Base-by-base conservation (phyloP, 2,888 invertebrate species). In the Dione vanillae region DNA sequence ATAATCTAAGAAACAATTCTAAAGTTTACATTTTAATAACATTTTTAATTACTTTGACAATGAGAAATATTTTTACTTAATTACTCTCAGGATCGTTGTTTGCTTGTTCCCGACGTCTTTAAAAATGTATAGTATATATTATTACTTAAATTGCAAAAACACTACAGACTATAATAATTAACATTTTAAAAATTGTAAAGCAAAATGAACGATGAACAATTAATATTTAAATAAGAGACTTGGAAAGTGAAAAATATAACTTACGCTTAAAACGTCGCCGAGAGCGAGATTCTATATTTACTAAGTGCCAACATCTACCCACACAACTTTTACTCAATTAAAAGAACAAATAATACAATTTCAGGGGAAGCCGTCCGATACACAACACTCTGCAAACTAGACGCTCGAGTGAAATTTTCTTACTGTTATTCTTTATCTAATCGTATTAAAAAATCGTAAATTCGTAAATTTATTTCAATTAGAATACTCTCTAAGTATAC, bases 301-400 rank as follows among this genome's bases (percentile, higher is more conserved):
- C 65, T 65, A 68, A 68, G 71, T 71, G 65, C 71, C 67, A 65
- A 69, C 71, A 68, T 16, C 67, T 16, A 51, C 65, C 68, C 59
- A 65, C 68, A 66, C 66, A 62, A 62, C 20, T 66, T 73, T 64
- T 19, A 69, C 49, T 67, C 71, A 69, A 71, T 56, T 66, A 71
- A 73, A 67, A 67, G 70, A 70, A 67, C 70, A 73, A 73, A 73
- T 73, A 73, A 70, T 70, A 65, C 70, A 70, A 62, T 73, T 73
- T 68, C 43, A 61, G 58, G 65, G 56, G 67, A 73, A 70, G 64
- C 72, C 69, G 72, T 69, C 69, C 56, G 69, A 72, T 72, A 72
- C 72, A 69, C 56, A 35, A 66, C 56, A 54, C 69, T 69, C 54
- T 64, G 65, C 52, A 69, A 72, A 69, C 66, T 66, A 72, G 66